These are phyloP conservation scores for Synergus laeviventris DNA, from an alignment of 2,888 invertebrate genomes.

Conservation along the genomic window DNA sequence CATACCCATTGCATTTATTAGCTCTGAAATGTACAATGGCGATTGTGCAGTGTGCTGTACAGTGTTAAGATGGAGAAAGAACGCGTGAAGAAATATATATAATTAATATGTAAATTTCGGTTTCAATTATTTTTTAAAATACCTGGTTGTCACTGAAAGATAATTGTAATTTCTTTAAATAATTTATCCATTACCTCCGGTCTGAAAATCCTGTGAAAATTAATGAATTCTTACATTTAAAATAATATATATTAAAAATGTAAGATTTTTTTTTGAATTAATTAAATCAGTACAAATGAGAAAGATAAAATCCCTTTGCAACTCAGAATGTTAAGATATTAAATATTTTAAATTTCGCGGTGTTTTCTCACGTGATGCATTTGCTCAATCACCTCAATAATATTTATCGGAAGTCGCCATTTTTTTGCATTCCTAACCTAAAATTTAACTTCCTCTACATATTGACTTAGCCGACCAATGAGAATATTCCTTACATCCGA, in stretches of 20 bases:
- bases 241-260: neutral
- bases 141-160: neutral
- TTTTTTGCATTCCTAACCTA: neutral
- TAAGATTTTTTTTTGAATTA: no score
- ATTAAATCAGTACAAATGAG: no score
- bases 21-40: conserved; percentile 18
- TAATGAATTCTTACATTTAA: no score
- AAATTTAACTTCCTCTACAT: neutral
- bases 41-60: conserved; percentile 1
- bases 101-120: conserved; percentile 9
- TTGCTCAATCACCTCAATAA: neutral
- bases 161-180: neutral
- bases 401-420: neutral
- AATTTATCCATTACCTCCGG: neutral
- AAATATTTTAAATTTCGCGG: neutral
- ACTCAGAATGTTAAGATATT: neutral
- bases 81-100: conserved; percentile 33
- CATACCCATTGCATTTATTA: conserved; percentile 30
- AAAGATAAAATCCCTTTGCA: no score
- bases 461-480: neutral
- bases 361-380: neutral
- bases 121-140: neutral
- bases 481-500: neutral
- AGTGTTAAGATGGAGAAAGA: neutral
- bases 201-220: neutral